Evolutionary conservation across 2,113 vertebrate genomes (phyloP), one percentile per base, ranked within the genome.

Genomic region (Canis aureus): DNA sequence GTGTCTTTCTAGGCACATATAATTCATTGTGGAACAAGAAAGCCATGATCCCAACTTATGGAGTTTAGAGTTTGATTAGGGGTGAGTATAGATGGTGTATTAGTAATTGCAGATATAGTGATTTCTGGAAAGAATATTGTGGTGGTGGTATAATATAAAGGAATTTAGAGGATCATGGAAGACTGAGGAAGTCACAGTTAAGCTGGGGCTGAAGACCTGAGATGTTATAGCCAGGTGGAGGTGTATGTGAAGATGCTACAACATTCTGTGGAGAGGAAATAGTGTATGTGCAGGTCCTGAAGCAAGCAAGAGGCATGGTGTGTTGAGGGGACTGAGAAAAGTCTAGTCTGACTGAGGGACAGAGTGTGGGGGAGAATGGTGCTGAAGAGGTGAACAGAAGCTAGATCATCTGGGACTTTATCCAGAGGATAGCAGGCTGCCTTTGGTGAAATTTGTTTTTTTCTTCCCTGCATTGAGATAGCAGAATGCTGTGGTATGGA

Each of bases 1-100:
- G 35, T 96, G 80, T 55, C 60, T 35, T 79, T 97, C 19, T 87
- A 94, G 64, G 88, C 62, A 95, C 49, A 94, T 17, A 11, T 49
- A 82, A 38, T 91, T 91, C 23, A 96, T 3, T 84, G 57, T 49
- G 62, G 78, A 93, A 62, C 22, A 89, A 66, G 69, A 95, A 89
- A 71, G 32, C 15, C 25, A 67, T 94, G 64, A 55, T 92, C 76
- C 29, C n/a, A 83, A 55, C 82, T 97, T 43, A 94, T 55, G 16
- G 29, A 85, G 38, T 94, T 94, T 62, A 82, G 55, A 51, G 25
- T 95, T 94, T 91, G 85, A 82, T 57, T 57, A 64, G 2, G 57
- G 64, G 0, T 95, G 25, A 96, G 64, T 89, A 32, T 16, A 92
- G 32, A 25, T 64, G 13, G 91, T 94, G 32, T 17, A 35, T 90